These are phyloP conservation scores for Chiloscyllium plagiosum DNA, from an alignment of 2,113 vertebrate genomes.

Conservation along the genomic window DNA sequence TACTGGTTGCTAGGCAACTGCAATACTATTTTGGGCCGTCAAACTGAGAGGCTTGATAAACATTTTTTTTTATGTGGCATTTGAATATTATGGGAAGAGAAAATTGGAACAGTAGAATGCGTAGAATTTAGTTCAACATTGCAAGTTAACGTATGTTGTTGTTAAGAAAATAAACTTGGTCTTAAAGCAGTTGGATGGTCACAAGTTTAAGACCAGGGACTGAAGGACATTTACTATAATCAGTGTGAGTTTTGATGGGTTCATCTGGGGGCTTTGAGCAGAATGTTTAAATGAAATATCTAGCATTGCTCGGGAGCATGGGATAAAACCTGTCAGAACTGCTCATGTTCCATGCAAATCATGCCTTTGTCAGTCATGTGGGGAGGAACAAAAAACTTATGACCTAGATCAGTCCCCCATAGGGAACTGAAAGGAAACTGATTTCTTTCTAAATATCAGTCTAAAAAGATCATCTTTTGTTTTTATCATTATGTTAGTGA, in stretches of 20 bases:
- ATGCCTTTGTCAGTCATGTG: background rate
- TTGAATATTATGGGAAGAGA: background rate
- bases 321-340: background rate
- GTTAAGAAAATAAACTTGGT: background rate
- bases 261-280: background rate
- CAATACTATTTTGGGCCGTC: slow-evolving; percentile 1
- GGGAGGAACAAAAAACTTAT: background rate
- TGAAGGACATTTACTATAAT: background rate
- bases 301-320: background rate
- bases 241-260: background rate
- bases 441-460: background rate
- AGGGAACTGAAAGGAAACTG: background rate
- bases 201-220: background rate
- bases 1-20: slow-evolving; percentile 3
- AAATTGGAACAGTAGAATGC: background rate
- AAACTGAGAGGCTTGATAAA: slow-evolving; percentile 8
- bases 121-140: background rate
- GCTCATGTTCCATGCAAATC: background rate
- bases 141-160: background rate
- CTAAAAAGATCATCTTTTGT: background rate
- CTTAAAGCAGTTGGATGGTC: background rate
- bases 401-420: background rate
- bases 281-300: background rate
- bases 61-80: background rate
- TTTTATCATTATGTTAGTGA: background rate